Percentiles rank a stretch among this genome's conserved stretches.
These are phyloP conservation scores for Taenaris catops DNA, from an alignment of 2,888 invertebrate genomes.

Conservation along the genomic window DNA sequence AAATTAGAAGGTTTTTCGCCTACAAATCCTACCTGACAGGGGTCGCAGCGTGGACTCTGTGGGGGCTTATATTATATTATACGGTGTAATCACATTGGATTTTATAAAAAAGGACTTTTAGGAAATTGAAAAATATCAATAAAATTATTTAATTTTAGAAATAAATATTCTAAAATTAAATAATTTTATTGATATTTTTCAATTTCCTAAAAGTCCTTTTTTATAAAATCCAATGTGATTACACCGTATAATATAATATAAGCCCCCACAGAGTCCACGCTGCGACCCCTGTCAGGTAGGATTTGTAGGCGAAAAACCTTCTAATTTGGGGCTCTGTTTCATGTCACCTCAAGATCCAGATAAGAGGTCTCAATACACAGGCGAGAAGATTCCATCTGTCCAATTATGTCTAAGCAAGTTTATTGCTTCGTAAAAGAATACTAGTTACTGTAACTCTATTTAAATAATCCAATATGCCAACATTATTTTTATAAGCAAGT, in stretches of 20 bases:
- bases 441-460: too few relatives aligned
- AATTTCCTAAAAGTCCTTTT: constrained; percentile 2
- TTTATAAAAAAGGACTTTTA: constrained; percentile 2
- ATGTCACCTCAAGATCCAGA: constrained; percentile 13
- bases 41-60: constrained; percentile 4
- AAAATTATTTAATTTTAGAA: too few relatives aligned
- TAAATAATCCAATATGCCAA: too few relatives aligned
- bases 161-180: too few relatives aligned
- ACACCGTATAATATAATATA: constrained; percentile 5
- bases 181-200: too few relatives aligned
- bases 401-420: too few relatives aligned
- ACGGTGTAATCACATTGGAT: constrained; percentile 3
- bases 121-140: too few relatives aligned
- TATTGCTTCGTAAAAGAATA: too few relatives aligned
- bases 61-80: constrained; percentile 4
- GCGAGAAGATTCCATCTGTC: constrained; percentile 1
- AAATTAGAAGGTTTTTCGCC: constrained; percentile 15
- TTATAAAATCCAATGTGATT: constrained; percentile 3
- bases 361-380: constrained; percentile 9
- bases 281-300: constrained; percentile 12
- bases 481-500: too few relatives aligned
- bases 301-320: constrained; percentile 15
- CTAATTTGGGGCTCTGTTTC: constrained; percentile 16
- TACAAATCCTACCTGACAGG: constrained; percentile 15
- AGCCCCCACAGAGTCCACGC: constrained; percentile 1